Percentiles rank a stretch among this genome's conserved stretches.
These are phyloP conservation scores for Terrapene triunguis DNA, from an alignment of 2,113 vertebrate species.

Conservation along the genomic window DNA sequence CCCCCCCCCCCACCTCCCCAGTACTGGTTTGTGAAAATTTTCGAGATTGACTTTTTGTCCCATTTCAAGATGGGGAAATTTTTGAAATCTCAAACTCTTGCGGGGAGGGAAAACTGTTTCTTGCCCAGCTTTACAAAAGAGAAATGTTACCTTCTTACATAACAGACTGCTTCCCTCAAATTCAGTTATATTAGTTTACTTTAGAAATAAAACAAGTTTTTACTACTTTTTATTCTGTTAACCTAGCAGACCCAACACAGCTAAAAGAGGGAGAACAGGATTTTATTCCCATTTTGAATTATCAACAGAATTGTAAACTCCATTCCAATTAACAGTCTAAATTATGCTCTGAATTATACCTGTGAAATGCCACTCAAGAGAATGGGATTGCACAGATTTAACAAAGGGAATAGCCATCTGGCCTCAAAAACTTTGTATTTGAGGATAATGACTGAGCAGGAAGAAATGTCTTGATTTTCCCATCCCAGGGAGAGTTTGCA, in stretches of 20 bases:
- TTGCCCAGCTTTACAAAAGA: neutral
- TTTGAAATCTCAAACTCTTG: neutral
- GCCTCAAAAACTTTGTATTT: neutral
- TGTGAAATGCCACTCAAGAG: neutral
- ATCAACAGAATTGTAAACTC: neutral
- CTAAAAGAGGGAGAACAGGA: neutral
- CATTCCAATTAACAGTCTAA: neutral
- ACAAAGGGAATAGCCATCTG: neutral
- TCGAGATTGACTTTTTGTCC: neutral
- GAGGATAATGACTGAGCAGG: neutral
- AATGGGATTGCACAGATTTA: neutral
- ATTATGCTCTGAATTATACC: slow-evolving; percentile 11
- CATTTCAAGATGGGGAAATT: neutral
- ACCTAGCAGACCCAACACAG: neutral
- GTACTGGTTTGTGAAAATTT: neutral
- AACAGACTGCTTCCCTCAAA: neutral
- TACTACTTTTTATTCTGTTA: neutral
- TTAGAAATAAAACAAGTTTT: slow-evolving; percentile 13
- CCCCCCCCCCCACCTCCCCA: neutral
- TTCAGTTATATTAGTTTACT: neutral
- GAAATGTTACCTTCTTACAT: neutral
- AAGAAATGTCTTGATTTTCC: neutral
- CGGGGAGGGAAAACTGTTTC: neutral
- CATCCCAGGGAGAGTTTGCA: neutral
- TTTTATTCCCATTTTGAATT: neutral